Conservation (phyloP, 2,113 vertebrate species). For the Osmerus mordax region DNA sequence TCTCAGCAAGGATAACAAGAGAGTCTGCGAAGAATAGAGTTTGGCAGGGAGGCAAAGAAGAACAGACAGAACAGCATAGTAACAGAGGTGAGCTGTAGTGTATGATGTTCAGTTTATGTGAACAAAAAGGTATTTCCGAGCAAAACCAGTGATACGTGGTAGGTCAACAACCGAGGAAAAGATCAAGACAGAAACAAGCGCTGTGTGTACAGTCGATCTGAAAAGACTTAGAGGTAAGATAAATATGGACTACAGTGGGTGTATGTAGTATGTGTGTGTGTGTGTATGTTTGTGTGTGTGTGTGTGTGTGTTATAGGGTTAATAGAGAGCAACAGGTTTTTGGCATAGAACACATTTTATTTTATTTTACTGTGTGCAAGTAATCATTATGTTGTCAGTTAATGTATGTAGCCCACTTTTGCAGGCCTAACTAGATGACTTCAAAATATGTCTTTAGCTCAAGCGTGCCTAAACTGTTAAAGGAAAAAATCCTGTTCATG, state of each 20-base stretch:
- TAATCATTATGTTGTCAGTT: too few species aligned
- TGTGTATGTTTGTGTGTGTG: background rate
- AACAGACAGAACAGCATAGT: slow-evolving; percentile 7
- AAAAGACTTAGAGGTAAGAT: background rate
- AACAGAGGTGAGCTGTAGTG: slow-evolving; percentile 50
- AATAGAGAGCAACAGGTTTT: too few species aligned
- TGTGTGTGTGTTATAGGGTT: too few species aligned
- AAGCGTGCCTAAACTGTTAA: too few species aligned
- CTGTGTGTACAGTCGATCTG: background rate
- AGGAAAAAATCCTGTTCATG: too few species aligned
- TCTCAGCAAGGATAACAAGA: background rate
- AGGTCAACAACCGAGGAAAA: background rate
- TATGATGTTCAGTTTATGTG: slow-evolving; percentile 44
- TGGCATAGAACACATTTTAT: too few species aligned
- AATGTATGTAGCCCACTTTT: too few species aligned
- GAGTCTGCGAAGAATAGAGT: slow-evolving; percentile 46
- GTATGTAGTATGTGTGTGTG: too few species aligned
- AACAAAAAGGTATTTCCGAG: background rate
- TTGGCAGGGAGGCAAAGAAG: slow-evolving; percentile 34
- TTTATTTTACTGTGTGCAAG: too few species aligned
- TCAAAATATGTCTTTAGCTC: too few species aligned
- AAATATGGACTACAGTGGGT: background rate
- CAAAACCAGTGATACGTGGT: background rate
- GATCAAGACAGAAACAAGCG: background rate
- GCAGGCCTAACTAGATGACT: too few species aligned